Percentiles rank a stretch among this genome's conserved stretches.
These are phyloP conservation scores for Hiodon alosoides DNA, from an alignment of 2,113 vertebrate genomes.

Conservation along the genomic window DNA sequence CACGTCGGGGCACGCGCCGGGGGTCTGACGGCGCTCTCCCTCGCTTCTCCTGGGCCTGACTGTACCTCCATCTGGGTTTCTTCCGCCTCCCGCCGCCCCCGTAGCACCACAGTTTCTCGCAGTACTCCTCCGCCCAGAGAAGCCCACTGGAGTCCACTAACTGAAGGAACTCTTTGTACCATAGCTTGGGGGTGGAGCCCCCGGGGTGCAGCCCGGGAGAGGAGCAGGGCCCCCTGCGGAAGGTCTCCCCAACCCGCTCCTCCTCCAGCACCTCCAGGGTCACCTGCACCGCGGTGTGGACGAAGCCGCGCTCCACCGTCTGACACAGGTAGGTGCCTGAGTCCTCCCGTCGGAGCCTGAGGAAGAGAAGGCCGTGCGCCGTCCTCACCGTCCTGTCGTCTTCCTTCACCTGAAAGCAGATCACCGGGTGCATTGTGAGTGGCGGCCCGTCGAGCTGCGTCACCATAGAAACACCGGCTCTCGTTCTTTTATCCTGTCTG, in stretches of 20 bases:
- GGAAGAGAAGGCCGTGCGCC: constrained; percentile 81
- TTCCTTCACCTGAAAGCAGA: constrained; percentile 34
- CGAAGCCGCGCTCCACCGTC: constrained; percentile 84
- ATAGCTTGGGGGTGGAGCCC: constrained; percentile 63
- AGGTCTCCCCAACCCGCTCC: constrained; percentile 67
- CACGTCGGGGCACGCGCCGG: constrained; percentile 76
- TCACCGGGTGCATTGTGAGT: neutral
- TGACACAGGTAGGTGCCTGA: constrained; percentile 86
- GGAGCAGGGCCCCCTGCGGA: constrained; percentile 46
- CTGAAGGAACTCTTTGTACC: constrained; percentile 96
- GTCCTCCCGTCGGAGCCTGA: constrained; percentile 68
- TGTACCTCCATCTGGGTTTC: constrained; percentile 72
- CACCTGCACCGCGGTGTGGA: constrained; percentile 75
- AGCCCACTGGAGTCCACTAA: constrained; percentile 87
- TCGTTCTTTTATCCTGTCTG: too few species aligned
- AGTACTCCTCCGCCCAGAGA: constrained; percentile 89
- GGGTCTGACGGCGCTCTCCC: constrained; percentile 62
- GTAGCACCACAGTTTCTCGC: constrained; percentile 90
- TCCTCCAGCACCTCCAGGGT: constrained; percentile 77
- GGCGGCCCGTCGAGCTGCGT: neutral
- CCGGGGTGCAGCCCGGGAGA: constrained; percentile 2
- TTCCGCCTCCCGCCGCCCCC: constrained; percentile 83
- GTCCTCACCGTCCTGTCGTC: constrained; percentile 79
- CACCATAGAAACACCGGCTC: neutral
- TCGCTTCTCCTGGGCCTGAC: constrained; percentile 66